Evolutionary conservation across 2,888 invertebrate species (phyloP).

Genomic region (Heteromyza rotundicornis): DNA sequence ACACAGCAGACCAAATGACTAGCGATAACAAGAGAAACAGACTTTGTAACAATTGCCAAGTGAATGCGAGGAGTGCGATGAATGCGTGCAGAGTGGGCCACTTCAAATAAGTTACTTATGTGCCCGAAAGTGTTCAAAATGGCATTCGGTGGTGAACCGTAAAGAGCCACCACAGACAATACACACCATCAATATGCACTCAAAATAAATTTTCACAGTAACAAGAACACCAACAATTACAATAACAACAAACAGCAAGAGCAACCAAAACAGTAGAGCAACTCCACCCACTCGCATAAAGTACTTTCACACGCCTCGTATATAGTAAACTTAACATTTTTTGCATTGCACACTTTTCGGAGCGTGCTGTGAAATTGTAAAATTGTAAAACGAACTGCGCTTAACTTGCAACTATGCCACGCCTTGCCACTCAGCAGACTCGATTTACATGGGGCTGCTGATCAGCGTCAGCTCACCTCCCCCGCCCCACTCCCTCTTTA

Average conservation of each 20-base stretch:
- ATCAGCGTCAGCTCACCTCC: no score
- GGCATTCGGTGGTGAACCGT: background rate
- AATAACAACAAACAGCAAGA: background rate
- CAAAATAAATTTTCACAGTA: background rate
- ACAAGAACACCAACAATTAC: background rate
- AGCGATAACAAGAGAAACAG: background rate
- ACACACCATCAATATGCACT: background rate
- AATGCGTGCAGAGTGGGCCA: background rate
- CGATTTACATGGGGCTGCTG: no score
- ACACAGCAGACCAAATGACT: background rate
- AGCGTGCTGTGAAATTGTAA: background rate
- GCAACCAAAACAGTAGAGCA: background rate
- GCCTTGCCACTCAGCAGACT: no score
- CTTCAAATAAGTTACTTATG: constrained; percentile 1
- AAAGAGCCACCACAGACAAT: background rate
- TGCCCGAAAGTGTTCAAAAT: background rate
- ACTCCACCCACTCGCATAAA: background rate
- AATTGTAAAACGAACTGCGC: no score
- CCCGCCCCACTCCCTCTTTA: no score
- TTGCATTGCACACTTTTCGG: background rate
- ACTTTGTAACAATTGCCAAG: background rate
- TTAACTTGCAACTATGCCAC: no score
- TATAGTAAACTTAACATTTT: no score
- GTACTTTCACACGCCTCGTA: no score
- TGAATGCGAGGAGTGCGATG: background rate